Evolutionary conservation across 2,113 vertebrate species (phyloP), one percentile per base, ranked within the genome.

Genomic region (Athene noctua): DNA sequence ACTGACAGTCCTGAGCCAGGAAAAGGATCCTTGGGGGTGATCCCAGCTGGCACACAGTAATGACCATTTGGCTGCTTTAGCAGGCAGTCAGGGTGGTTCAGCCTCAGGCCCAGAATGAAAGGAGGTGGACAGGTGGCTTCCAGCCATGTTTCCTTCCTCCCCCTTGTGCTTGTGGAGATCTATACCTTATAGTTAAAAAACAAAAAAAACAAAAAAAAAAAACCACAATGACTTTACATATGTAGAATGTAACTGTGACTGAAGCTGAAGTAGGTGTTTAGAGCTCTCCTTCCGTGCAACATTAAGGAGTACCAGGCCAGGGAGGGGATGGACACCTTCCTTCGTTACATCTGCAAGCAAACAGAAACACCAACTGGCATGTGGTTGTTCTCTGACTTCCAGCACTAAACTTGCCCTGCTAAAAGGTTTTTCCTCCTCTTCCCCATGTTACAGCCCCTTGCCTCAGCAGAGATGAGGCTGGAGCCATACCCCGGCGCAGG

Each of bases 41-140:
- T 95, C 95, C 96, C 96, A 94, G 94, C 93, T 96, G 95, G 93
- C 96, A 93, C 63, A 2, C 6, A 5, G 61, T 4, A 80, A 77
- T 73, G 90, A 58, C 96, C 96, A 93, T 96, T 95, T 96, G 96
- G 96, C 93, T 65, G 81, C 93, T 95, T 49, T 21, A 23, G 12
- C 90, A 77, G 82, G 74, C 90, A 46, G 3, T n/a, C 55, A 87
- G 73, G 90, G 36, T 75, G 90, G 70, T 49, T 65, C 74, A 71
- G 96, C 96, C 89, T 88, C 79, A 40, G 73, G 86, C 91, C 90
- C 30, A 11, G 70, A 27, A 89, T 65, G 79, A 36, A 27, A 72
- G 88, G 90, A 94, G 81, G 54, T n/a, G 86, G 93, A 95, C 80
- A 94, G 89, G 89, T 93, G 96, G 92, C 88, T 95, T 70, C 74